Evolutionary conservation across 92 coral and sea anemone genomes (phyloP).

Genomic region (Porites rus): DNA sequence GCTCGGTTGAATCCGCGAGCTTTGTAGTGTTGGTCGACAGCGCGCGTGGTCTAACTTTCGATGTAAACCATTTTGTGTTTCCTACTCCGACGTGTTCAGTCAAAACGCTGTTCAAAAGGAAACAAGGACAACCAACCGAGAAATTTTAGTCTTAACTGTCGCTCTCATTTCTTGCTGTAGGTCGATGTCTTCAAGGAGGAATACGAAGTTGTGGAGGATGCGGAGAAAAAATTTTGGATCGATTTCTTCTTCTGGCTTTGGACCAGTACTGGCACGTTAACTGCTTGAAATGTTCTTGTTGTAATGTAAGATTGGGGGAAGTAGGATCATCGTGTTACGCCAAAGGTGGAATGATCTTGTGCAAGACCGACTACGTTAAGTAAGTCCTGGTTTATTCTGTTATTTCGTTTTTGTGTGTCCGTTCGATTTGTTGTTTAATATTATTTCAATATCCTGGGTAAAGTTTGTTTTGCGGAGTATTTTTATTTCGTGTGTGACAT

Average conservation of each 20-base stretch:
- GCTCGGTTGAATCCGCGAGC: slow-evolving; percentile 30
- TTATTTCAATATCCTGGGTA: slow-evolving; percentile 5
- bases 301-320: slow-evolving; percentile 94
- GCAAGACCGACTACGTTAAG: slow-evolving; percentile 97
- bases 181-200: slow-evolving; percentile 75
- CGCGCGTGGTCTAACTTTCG: slow-evolving; percentile 13
- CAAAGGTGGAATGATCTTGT: slow-evolving; percentile 97
- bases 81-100: background rate
- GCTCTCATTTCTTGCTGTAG: slow-evolving; percentile 57
- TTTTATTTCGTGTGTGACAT: slow-evolving; percentile 46
- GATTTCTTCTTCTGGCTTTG: slow-evolving; percentile 91
- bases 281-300: slow-evolving; percentile 97
- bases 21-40: slow-evolving; percentile 2
- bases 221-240: slow-evolving; percentile 91
- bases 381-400: slow-evolving; percentile 40
- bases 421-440: slow-evolving; percentile 25
- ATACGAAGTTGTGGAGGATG: slow-evolving; percentile 93
- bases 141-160: background rate
- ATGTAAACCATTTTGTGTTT: background rate
- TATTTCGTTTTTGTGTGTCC: slow-evolving; percentile 18
- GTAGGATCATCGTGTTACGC: slow-evolving; percentile 96
- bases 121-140: slow-evolving; percentile 3
- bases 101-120: background rate
- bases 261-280: slow-evolving; percentile 99
- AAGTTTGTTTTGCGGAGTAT: slow-evolving; percentile 33